Conservation (phyloP, 2,888 invertebrate species). For the Spatulosminthurus flaviceps region DNA sequence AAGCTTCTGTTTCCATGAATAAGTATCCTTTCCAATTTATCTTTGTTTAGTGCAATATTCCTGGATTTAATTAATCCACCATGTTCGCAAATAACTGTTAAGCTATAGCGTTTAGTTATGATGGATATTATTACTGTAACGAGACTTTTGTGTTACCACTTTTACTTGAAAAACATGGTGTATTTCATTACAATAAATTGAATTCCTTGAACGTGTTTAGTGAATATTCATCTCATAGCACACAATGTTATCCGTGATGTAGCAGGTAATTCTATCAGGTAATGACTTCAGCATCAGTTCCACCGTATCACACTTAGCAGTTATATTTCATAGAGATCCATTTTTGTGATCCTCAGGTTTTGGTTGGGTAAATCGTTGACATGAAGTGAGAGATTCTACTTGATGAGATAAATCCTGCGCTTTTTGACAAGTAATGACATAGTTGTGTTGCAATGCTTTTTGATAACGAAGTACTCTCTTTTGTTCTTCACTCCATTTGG, state of each 20-base stretch:
- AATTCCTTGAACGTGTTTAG: background rate
- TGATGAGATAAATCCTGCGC: constrained; percentile 43
- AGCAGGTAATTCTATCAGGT: background rate
- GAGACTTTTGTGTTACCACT: background rate
- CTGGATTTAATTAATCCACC: too few species aligned
- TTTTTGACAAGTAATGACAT: constrained; percentile 49
- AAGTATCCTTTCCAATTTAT: too few species aligned
- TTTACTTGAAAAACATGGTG: constrained; percentile 7
- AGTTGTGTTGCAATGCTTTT: constrained; percentile 51
- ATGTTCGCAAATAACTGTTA: too few species aligned
- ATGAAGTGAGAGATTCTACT: constrained; percentile 37
- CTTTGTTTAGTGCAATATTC: too few species aligned
- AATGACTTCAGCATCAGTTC: background rate
- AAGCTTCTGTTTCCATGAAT: too few species aligned
- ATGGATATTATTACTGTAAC: too few species aligned
- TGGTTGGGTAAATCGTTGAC: constrained; percentile 10
- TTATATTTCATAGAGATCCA: constrained; percentile 20
- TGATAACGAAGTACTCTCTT: constrained; percentile 50
- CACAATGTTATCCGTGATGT: background rate
- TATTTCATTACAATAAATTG: background rate
- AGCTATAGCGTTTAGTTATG: too few species aligned
- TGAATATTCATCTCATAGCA: background rate
- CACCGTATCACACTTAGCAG: background rate
- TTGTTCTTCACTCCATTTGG: constrained; percentile 49
- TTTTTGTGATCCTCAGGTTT: constrained; percentile 23